These are phyloP conservation scores for Aeoliscus strigatus DNA, from an alignment of 2,797 vertebrate genomes.

Conservation along the genomic window DNA sequence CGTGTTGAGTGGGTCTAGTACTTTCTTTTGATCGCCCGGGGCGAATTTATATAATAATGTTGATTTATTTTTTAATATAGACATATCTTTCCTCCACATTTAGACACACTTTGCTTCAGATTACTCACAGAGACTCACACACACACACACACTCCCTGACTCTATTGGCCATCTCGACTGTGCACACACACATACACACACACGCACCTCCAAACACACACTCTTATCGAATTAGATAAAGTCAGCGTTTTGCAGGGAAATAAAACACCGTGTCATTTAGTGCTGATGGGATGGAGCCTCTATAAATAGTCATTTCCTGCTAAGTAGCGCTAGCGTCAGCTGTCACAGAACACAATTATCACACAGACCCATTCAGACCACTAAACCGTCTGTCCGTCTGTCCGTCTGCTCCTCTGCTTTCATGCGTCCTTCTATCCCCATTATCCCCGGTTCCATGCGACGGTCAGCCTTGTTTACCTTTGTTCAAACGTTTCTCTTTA, in stretches of 20 bases:
- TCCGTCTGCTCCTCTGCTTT: slow-evolving; percentile 48
- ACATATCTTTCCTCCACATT: slow-evolving; percentile 10
- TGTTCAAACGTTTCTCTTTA: slow-evolving; percentile 34
- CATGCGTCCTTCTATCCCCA: slow-evolving; percentile 36
- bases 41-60: slow-evolving; percentile 36
- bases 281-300: slow-evolving; percentile 67
- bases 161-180: neutral
- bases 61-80: too few relatives aligned
- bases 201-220: slow-evolving; percentile 20
- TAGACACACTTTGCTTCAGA: slow-evolving; percentile 10
- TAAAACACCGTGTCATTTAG: slow-evolving; percentile 72
- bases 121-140: slow-evolving; percentile 12
- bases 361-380: slow-evolving; percentile 70
- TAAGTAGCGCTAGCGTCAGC: slow-evolving; percentile 75
- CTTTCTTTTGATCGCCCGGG: slow-evolving; percentile 24
- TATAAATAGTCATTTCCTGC: slow-evolving; percentile 75
- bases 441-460: slow-evolving; percentile 33
- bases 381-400: slow-evolving; percentile 51
- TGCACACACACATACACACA: neutral
- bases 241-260: slow-evolving; percentile 66
- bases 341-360: slow-evolving; percentile 75
- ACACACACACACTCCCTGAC: slow-evolving; percentile 3
- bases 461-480: slow-evolving; percentile 39
- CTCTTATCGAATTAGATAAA: slow-evolving; percentile 70
- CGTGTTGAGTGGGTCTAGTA: slow-evolving; percentile 23